These are phyloP conservation scores for Actinemys pallida DNA, from an alignment of 2,113 vertebrate species.

Conservation along the genomic window DNA sequence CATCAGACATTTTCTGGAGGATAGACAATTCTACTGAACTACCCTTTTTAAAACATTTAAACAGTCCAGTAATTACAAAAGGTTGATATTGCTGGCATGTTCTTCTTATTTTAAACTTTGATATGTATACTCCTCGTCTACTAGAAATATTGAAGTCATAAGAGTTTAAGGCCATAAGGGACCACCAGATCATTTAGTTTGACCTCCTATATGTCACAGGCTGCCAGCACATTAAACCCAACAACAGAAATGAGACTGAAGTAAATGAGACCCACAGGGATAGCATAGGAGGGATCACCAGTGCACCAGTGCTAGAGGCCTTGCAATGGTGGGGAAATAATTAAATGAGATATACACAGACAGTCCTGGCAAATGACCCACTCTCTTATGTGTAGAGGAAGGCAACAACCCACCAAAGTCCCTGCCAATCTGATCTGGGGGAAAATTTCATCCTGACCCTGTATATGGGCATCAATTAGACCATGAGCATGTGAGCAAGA, in stretches of 20 bases:
- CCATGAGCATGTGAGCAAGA: background rate
- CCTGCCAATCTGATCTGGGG: background rate
- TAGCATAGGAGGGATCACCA: background rate
- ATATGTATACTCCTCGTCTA: background rate
- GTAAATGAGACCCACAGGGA: background rate
- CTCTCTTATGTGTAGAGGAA: background rate
- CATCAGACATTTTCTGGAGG: slow-evolving; percentile 21
- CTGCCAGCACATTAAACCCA: background rate
- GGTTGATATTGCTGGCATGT: background rate
- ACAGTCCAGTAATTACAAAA: background rate
- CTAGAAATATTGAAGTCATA: background rate
- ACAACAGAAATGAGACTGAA: background rate
- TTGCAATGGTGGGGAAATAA: background rate
- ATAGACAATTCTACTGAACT: background rate
- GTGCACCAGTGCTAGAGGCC: background rate
- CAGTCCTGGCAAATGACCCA: too few species aligned
- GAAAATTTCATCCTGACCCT: background rate
- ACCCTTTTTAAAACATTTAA: background rate
- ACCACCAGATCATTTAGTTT: background rate
- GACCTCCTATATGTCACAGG: background rate
- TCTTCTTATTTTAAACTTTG: background rate
- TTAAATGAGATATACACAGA: background rate
- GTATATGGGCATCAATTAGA: background rate
- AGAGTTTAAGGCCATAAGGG: background rate
- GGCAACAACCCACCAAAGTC: background rate